Percentiles rank a stretch among this genome's conserved stretches.
Evolutionary conservation across 2,113 vertebrate species (phyloP).

Genomic region (Ictidomys tridecemlineatus): DNA sequence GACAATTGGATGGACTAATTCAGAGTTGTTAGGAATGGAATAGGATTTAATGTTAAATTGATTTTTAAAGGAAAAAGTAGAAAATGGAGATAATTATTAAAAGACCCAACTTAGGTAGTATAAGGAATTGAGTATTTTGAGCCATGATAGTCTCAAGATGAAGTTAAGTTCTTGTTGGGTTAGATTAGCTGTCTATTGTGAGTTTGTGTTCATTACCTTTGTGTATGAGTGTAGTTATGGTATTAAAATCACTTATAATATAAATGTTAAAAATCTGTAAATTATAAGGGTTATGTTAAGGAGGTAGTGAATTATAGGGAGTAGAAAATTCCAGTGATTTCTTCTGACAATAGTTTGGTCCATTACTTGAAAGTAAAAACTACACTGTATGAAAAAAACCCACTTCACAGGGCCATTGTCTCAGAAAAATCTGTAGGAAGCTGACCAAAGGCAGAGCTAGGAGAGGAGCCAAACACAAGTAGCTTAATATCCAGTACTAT

Average conservation of each 20-base stretch:
- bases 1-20: not conserved
- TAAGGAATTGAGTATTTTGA: not conserved
- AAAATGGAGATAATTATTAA: slow-evolving; percentile 11
- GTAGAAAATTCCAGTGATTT: not conserved
- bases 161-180: not conserved
- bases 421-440: not conserved
- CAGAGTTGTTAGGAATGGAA: not conserved
- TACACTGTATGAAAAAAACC: not conserved
- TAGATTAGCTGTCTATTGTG: not conserved
- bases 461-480: not conserved
- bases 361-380: slow-evolving; percentile 18
- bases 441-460: not conserved
- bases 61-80: slow-evolving; percentile 33
- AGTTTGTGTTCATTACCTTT: not conserved
- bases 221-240: not conserved
- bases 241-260: slow-evolving; percentile 5
- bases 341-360: slow-evolving; percentile 9
- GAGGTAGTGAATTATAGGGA: not conserved
- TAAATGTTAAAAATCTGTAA: not conserved
- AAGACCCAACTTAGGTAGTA: not conserved
- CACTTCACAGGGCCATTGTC: not conserved
- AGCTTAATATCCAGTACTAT: not conserved
- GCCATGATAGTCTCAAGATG: not conserved
- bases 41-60: not conserved
- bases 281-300: not conserved